These are phyloP conservation scores for Microcebus ravelobensis DNA, from an alignment of 2,113 vertebrate species.

Conservation along the genomic window DNA sequence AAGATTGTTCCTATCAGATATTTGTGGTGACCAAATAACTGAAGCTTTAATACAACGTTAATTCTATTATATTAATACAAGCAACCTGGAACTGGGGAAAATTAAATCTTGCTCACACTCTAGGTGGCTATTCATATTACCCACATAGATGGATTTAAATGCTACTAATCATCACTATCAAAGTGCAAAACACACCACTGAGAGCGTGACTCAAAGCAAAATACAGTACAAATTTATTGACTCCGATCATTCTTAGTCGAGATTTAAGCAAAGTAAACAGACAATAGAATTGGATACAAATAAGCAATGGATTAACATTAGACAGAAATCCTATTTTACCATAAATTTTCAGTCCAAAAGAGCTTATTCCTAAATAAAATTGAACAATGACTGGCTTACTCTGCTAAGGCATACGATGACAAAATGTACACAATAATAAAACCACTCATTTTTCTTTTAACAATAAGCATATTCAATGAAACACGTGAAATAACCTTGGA, in stretches of 20 bases:
- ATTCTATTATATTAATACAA: background rate
- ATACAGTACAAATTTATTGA: constrained; percentile 88
- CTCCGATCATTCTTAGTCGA: constrained; percentile 84
- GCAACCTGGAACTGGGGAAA: background rate
- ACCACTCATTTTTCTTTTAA: constrained; percentile 63
- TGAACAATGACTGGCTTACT: constrained; percentile 69
- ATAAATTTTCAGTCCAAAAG: constrained; percentile 81
- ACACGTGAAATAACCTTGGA: constrained; percentile 73
- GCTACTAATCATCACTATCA: background rate
- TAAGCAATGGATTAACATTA: constrained; percentile 85
- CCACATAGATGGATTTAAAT: background rate
- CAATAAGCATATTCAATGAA: constrained; percentile 62
- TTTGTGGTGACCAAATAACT: background rate
- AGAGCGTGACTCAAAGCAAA: constrained; percentile 81
- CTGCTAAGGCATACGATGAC: constrained; percentile 66
- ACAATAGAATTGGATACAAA: constrained; percentile 84
- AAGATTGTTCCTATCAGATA: background rate
- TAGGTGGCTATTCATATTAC: background rate
- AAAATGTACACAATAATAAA: constrained; percentile 80
- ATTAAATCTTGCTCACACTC: background rate
- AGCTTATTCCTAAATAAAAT: constrained; percentile 78
- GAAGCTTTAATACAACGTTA: background rate
- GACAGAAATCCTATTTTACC: constrained; percentile 77
- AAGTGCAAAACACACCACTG: background rate
- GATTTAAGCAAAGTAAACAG: constrained; percentile 86